Conservation (phyloP, 1,140 invertebrate genomes). For the Aphaenogaster ashmeadi region DNA sequence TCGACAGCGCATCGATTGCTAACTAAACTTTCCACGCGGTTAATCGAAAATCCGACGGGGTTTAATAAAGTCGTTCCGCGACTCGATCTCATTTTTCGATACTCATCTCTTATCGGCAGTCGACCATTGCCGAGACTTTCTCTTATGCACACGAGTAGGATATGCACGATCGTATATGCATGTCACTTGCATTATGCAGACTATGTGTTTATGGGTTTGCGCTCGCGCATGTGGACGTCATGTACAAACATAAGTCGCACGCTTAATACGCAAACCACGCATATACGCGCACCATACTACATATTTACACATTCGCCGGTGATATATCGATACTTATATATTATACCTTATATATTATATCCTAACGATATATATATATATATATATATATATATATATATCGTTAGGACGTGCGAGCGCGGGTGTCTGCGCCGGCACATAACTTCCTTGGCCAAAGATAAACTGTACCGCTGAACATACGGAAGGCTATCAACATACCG, state of each 20-base stretch:
- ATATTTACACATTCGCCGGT: conserved; percentile 34
- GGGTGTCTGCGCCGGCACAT: conserved; percentile 18
- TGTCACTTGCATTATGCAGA: conserved; percentile 28
- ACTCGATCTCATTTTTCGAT: neutral
- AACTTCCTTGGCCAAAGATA: conserved; percentile 54
- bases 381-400: too few species aligned
- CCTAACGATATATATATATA: too few species aligned
- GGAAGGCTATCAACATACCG: conserved; percentile 38
- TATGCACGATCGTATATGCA: neutral
- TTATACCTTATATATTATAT: too few species aligned
- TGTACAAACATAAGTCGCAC: conserved; percentile 52
- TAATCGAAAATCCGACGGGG: neutral
- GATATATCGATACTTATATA: conserved; percentile 57
- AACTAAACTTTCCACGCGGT: neutral
- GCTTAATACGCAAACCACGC: conserved; percentile 48
- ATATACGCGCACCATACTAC: neutral
- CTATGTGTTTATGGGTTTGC: conserved; percentile 39
- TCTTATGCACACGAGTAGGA: neutral
- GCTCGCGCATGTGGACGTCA: conserved; percentile 48
- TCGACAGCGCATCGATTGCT: neutral
- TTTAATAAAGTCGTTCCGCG: neutral
- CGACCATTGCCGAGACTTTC: neutral
- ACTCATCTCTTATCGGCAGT: neutral
- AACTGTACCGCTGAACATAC: conserved; percentile 19
- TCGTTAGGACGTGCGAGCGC: conserved; percentile 34